Conservation (phyloP, 30 jellyfish, hydroid and myxozoan genomes). For the Clytia hemisphaerica region DNA sequence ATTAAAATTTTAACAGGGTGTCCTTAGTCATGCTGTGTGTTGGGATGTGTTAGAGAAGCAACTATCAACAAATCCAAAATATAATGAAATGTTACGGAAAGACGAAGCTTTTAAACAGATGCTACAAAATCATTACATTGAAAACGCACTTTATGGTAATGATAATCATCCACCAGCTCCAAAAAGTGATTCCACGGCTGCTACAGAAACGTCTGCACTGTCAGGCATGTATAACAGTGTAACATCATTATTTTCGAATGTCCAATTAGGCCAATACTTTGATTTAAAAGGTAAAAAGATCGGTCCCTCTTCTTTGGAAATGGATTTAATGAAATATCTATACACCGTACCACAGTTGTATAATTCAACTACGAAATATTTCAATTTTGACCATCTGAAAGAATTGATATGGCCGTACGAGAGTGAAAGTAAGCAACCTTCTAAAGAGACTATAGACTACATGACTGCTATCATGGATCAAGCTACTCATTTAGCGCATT, state of each 20-base stretch:
- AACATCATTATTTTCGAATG: not conserved
- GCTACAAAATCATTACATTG: constrained; percentile 5
- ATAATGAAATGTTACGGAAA: not conserved
- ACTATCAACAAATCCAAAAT: constrained; percentile 43
- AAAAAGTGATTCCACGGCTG: not conserved
- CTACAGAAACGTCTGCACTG: no score
- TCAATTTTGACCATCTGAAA: constrained; percentile 52
- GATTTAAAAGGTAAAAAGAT: constrained; percentile 5
- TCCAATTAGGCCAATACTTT: not conserved
- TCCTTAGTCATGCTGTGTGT: constrained; percentile 52
- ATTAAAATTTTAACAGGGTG: constrained; percentile 50
- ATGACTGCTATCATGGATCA: constrained; percentile 66
- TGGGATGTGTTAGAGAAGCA: constrained; percentile 79
- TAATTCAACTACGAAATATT: constrained; percentile 34
- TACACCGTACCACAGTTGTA: constrained; percentile 32
- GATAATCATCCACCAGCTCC: constrained; percentile 3
- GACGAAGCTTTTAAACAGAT: constrained; percentile 13
- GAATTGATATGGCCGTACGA: constrained; percentile 24
- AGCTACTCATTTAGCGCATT: constrained; percentile 66
- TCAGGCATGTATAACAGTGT: not conserved
- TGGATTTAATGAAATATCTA: constrained; percentile 35
- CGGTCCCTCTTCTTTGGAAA: constrained; percentile 51
- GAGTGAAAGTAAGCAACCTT: constrained; percentile 10
- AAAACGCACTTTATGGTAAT: not conserved
- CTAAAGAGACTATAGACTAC: constrained; percentile 51